Base-by-base conservation (phyloP, 2,797 vertebrate species). In the Austrolebias charrua region DNA sequence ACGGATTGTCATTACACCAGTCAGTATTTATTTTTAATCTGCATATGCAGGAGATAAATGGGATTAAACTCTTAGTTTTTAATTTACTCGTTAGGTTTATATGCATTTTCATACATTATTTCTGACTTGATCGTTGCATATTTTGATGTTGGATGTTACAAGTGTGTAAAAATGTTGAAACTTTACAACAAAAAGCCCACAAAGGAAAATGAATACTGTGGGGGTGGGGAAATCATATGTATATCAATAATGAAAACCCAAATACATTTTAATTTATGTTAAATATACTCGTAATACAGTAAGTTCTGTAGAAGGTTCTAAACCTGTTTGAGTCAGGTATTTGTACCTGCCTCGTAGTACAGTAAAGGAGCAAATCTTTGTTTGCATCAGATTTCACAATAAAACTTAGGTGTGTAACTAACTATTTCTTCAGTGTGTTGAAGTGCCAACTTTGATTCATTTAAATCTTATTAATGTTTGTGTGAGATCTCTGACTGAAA, bases 51-150 rank as follows among this genome's bases (percentile, higher is more conserved):
- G 38, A 82, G 53, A 86, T 86, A 88, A 95, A 95, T 94, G 85
- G 93, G 94, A 97, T 97, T 96, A 96, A 89, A 94, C 92, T 93
- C 92, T 94, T 93, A 88, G 88, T 89, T 86, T 86, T n/a, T 91
- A 90, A 93, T 92, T 89, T 76, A 86, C 88, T 92, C 92, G 89
- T 92, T 84, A 55, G 93, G 93, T 93, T 96, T 95, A 95, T 92
- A 81, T 63, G 91, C 90, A 85, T 94, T 93, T 93, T 89, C n/a
- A 91, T 94, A 90, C 94, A 90, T 93, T 94, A 95, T 75, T 18
- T 61, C 52, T 63, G 53, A 58, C 74, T 63, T 73, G 50, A 78
- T 73, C 52, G 12, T 40, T 40, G 38, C 68, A 72, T 11, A 38
- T 64, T 71, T 75, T 67, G 61, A 66, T 55, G 7, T 58, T n/a